A percentile compares a stretch with the other conserved stretches of the same genome.
Evolutionary conservation across 2,113 vertebrate genomes (phyloP).

Genomic region (Carassius auratus): DNA sequence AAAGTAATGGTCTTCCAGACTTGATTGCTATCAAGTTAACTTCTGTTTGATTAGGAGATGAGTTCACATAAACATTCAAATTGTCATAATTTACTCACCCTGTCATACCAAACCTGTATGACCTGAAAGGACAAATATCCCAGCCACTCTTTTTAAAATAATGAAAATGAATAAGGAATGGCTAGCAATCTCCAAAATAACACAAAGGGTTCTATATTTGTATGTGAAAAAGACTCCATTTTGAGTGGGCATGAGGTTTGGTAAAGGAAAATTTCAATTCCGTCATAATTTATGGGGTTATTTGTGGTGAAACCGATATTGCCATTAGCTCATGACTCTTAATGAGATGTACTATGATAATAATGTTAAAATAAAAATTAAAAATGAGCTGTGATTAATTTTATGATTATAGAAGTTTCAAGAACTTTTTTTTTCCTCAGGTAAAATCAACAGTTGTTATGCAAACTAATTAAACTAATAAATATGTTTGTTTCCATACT

Average conservation of each 20-base stretch:
- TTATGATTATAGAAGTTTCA: not conserved
- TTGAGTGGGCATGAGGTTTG: not conserved
- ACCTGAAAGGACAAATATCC: not conserved
- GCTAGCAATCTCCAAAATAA: not conserved
- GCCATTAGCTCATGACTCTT: slow-evolving; percentile 27
- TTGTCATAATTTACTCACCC: not conserved
- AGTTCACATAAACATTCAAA: not conserved
- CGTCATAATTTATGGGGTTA: not conserved
- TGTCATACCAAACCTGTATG: not conserved
- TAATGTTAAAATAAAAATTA: too few species aligned
- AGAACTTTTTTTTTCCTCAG: too few species aligned
- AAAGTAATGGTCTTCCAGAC: not conserved
- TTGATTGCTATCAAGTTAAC: not conserved
- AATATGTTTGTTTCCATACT: not conserved
- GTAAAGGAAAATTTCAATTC: not conserved
- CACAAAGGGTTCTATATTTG: not conserved
- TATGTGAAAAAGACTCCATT: not conserved
- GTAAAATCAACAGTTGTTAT: not conserved
- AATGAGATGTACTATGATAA: slow-evolving; percentile 19
- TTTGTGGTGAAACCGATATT: slow-evolving; percentile 16
- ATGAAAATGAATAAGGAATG: not conserved
- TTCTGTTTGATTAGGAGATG: not conserved
- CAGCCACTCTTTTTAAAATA: not conserved
- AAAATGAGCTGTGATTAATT: not conserved
- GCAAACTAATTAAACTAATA: not conserved